Evolutionary conservation across 2,113 vertebrate genomes (phyloP), one percentile per base, ranked within the genome.

Genomic region (Lophotis ruficrista): DNA sequence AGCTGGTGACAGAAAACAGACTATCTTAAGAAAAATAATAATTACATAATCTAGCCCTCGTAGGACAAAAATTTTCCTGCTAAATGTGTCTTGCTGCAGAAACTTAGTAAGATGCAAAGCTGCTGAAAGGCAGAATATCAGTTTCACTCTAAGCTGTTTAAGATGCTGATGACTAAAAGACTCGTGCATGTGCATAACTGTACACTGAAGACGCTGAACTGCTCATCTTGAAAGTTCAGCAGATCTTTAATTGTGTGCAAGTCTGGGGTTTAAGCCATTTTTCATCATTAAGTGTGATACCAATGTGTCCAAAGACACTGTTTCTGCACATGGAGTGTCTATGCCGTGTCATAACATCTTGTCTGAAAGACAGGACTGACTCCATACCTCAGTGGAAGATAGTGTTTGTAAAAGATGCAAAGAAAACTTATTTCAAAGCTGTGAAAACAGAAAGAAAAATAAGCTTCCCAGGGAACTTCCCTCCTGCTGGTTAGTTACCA

Each of bases 351-450:
- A 16, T 28, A 94, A 87, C 37, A 72, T 37, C 90, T 92, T 78
- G 35, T 60, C 48, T 79, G 62, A 87, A 90, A 81, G 41, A 91
- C 27, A 50, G 47, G 35, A 53, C 62, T 90, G 35, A 53, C 62
- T 90, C 87, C 30, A 4, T 61, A 65, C 9, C 25, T 77, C 90
- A 81, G 71, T 30, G 60, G 60, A 86, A 96, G 87, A 95, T 35
- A 97, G 92, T 73, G 35, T 88, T 87, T 62, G 18, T 53, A 72
- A 87, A 65, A 65, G 25, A 41, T 14, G 70, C 62, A 78, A 82
- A 56, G 91, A 90, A 88, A 96, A 85, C 68, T 75, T 84, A 92
- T 51, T 95, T 94, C 91, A 94, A 95, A 79, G 30, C 76, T 51
- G 4, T 82, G 62, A 94, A 90, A 95, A 97, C 62, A 78, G 27